Percentiles rank a stretch among this genome's conserved stretches.
Conservation (phyloP, 30 jellyfish, hydroid and myxozoan genomes). For the Pelagia noctiluca region DNA sequence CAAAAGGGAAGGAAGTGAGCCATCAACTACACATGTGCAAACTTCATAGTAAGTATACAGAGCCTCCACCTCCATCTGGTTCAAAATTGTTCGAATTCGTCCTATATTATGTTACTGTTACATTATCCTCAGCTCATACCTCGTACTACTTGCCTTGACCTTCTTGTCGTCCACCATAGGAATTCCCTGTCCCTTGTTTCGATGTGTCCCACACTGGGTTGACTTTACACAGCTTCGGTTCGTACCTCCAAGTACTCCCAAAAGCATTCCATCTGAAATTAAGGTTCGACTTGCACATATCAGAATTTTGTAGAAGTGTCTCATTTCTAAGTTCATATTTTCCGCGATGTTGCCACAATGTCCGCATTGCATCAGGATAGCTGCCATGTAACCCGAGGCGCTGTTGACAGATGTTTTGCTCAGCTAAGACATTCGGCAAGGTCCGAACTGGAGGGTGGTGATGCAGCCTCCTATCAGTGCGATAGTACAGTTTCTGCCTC, state of each 20-base stretch:
- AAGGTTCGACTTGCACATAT: conserved; percentile 9
- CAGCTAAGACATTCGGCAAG: conserved; percentile 16
- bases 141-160: conserved; percentile 21
- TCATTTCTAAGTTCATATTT: neutral
- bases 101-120: too few relatives aligned
- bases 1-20: too few relatives aligned
- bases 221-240: conserved; percentile 64
- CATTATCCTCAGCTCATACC: too few relatives aligned
- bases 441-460: conserved; percentile 58
- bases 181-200: conserved; percentile 49
- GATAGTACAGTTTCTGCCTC: conserved; percentile 6
- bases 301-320: neutral
- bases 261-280: conserved; percentile 44
- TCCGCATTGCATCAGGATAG: conserved; percentile 74
- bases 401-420: conserved; percentile 52
- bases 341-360: conserved; percentile 69
- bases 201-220: conserved; percentile 81
- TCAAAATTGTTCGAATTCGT: too few relatives aligned
- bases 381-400: conserved; percentile 86
- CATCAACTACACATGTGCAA: too few relatives aligned
- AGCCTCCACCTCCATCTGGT: too few relatives aligned
- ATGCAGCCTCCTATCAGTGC: conserved; percentile 59
- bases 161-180: conserved; percentile 75
- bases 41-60: too few relatives aligned
- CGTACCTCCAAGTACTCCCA: conserved; percentile 39